Conservation (phyloP, 2,797 vertebrate species). For the Syndactyla subalaris region DNA sequence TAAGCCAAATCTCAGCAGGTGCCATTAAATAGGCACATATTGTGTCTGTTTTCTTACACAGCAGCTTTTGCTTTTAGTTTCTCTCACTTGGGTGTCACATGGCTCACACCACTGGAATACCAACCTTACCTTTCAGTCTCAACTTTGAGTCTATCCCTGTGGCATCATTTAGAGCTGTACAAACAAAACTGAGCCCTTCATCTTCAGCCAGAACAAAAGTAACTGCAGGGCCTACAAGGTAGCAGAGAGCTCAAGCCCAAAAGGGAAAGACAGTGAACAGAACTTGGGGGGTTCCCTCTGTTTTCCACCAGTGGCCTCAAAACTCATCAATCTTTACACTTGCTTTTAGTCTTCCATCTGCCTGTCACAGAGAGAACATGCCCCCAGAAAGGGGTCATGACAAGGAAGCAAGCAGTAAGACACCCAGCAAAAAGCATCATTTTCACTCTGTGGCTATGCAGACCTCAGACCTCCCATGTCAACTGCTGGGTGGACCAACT, state of each 20-base stretch:
- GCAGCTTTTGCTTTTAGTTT: neutral
- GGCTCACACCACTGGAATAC: neutral
- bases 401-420: neutral
- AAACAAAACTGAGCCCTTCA: neutral
- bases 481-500: neutral
- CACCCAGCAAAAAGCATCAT: neutral
- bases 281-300: neutral
- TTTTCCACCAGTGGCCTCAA: neutral
- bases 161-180: neutral
- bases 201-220: neutral
- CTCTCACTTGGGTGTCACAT: neutral
- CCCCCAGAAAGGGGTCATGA: neutral
- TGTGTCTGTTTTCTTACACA: neutral
- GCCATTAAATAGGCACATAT: rapidly evolving
- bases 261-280: neutral
- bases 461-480: neutral
- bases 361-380: neutral
- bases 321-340: neutral
- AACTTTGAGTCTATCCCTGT: neutral
- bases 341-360: neutral
- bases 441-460: neutral
- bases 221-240: neutral
- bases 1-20: neutral
- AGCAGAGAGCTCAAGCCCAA: neutral
- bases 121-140: neutral